Evolutionary conservation across 2,797 vertebrate species (phyloP), one percentile per base, ranked within the genome.

Genomic region (Amblyopsis hoosieri): DNA sequence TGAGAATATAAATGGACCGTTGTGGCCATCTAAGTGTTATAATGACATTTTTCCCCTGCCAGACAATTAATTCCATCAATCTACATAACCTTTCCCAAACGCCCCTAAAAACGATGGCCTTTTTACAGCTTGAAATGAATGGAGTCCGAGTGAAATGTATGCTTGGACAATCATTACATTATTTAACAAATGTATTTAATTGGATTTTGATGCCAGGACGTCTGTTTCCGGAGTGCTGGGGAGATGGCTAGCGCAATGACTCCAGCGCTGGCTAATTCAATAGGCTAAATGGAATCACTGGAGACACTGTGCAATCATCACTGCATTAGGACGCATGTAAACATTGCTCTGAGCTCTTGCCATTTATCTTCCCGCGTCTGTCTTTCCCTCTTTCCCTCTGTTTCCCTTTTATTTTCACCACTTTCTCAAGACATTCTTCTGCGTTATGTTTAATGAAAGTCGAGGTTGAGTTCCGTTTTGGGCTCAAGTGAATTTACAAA

Each of bases 401-500:
- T 59, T 45, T 54, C 14, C 23, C 61, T 72, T 71, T 72, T 80
- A 86, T 87, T 87, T 89, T 80, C 77, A 81, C 76, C 84, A 86
- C 86, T 89, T 42, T 87, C 85, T 90, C 81, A 80, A 90, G 87
- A 90, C 81, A 81, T 89, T 88, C 87, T 90, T 87, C 85, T 78
- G 88, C 87, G 84, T 69, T 65, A 66, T 69, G 82, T 90, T 90
- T 93, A 93, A 94, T 94, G 91, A 93, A 93, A 93, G 91, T 93
- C 81, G 89, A 90, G 90, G 87, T 87, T 92, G 91, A 93, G 90
- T 93, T 94, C 91, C 88, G 86, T 92, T 93, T 90, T 90, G 91
- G 92, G 89, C 88, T 87, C 89, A 90, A 94, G 91, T 93, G 93
- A 93, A 93, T 94, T 93, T 88, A 85, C 90, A 90, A 91, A 92